A percentile compares a stretch with the other conserved stretches of the same genome.
These are phyloP conservation scores for Phyto melanocephala DNA, from an alignment of 2,888 invertebrate genomes.

Conservation along the genomic window DNA sequence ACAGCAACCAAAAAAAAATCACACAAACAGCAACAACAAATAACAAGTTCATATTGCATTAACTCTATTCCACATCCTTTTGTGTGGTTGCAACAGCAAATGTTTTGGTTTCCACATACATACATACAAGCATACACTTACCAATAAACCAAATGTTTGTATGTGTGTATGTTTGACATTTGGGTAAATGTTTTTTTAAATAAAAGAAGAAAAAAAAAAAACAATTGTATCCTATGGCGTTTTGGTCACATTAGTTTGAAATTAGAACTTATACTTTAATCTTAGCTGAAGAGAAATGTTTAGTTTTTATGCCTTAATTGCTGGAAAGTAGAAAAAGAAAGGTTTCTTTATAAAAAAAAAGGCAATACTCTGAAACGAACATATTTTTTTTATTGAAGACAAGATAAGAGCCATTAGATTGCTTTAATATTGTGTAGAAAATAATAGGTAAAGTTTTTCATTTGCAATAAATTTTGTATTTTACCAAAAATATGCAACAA, in stretches of 20 bases:
- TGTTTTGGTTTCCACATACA: slow-evolving; percentile 14
- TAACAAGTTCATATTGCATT: slow-evolving; percentile 59
- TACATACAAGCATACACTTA: neutral
- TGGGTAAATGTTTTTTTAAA: neutral
- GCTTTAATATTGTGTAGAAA: too few relatives aligned
- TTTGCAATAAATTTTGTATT: too few relatives aligned
- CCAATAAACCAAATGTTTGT: too few relatives aligned
- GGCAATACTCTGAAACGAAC: too few relatives aligned
- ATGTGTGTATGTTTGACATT: neutral
- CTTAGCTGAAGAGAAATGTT: neutral
- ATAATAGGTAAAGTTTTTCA: too few relatives aligned
- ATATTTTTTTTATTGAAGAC: too few relatives aligned
- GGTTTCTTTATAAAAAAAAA: neutral
- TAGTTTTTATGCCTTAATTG: neutral
- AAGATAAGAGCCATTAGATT: too few relatives aligned
- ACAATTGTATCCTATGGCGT: neutral
- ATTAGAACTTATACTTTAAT: neutral
- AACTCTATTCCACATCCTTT: slow-evolving; percentile 40
- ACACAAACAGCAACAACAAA: slow-evolving; percentile 43
- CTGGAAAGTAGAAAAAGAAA: neutral
- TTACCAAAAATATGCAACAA: too few relatives aligned
- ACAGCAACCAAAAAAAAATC: neutral
- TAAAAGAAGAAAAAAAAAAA: neutral
- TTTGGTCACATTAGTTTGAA: neutral
- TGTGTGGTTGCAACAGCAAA: slow-evolving; percentile 38